Conservation (phyloP, 2,888 invertebrate genomes). For the Tenthredo mesomela region DNA sequence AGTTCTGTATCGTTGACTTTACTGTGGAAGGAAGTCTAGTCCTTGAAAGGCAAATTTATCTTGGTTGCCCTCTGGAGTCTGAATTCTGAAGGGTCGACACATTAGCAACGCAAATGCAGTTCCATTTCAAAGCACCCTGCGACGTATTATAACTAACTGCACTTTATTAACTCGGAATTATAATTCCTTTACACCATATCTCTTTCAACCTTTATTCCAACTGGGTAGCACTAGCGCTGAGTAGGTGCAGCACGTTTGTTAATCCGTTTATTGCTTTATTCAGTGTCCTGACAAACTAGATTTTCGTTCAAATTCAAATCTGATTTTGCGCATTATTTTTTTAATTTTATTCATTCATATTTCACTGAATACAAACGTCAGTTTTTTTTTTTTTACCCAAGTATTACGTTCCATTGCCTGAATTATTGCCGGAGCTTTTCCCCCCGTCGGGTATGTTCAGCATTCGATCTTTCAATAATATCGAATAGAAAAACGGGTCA, state of each 20-base stretch:
- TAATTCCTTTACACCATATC: not conserved
- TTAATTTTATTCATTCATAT: not conserved
- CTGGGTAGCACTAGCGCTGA: not conserved
- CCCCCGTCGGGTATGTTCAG: not conserved
- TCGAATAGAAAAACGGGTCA: not conserved
- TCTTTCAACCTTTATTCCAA: not conserved
- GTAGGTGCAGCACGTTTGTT: not conserved
- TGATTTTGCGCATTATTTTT: not conserved
- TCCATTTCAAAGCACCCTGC: slow-evolving; percentile 23
- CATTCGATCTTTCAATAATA: not conserved
- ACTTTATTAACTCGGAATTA: not conserved
- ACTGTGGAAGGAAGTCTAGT: slow-evolving; percentile 19
- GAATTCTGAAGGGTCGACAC: not conserved
- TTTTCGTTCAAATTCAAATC: not conserved
- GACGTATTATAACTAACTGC: not conserved
- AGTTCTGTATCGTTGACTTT: slow-evolving; percentile 22
- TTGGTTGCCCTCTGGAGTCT: slow-evolving; percentile 13
- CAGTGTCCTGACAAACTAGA: not conserved
- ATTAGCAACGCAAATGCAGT: slow-evolving; percentile 40
- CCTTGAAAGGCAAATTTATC: slow-evolving; percentile 37
- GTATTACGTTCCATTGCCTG: not conserved
- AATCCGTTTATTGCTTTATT: not conserved
- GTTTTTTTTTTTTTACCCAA: not conserved
- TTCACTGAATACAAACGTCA: not conserved
- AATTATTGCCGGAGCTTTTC: not conserved